Conservation (phyloP, 2,113 vertebrate genomes). For the Platysternon megacephalum region DNA sequence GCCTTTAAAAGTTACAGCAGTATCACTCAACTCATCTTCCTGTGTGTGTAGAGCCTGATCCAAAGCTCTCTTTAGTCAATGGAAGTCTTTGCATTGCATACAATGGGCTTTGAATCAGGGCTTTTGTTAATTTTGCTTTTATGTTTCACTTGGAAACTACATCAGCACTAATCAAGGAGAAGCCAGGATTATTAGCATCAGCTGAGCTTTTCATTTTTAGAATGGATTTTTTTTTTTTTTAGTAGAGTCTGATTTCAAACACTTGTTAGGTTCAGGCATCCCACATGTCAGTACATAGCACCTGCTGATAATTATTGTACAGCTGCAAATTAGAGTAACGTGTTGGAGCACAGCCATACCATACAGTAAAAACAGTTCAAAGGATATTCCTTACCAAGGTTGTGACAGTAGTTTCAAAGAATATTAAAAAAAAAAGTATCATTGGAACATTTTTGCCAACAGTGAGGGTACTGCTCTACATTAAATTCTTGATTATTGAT, state of each 20-base stretch:
- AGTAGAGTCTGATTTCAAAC: constrained; percentile 18
- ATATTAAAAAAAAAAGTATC: not conserved
- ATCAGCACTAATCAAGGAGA: not conserved
- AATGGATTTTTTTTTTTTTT: constrained; percentile 3
- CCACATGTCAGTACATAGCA: constrained; percentile 14
- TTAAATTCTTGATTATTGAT: constrained; percentile 48
- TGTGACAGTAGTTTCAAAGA: constrained; percentile 11
- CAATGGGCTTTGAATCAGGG: not conserved
- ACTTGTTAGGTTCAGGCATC: not conserved
- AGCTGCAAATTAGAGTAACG: constrained; percentile 40
- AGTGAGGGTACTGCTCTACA: not conserved
- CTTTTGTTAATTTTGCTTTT: constrained; percentile 4
- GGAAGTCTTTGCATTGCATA: not conserved
- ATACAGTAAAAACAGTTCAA: constrained; percentile 34
- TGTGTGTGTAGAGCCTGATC: not conserved
- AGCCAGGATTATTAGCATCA: not conserved
- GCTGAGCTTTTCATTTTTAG: not conserved
- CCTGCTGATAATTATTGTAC: constrained; percentile 54
- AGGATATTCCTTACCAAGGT: constrained; percentile 28
- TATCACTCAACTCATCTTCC: not conserved
- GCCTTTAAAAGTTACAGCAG: not conserved
- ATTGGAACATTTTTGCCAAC: not conserved
- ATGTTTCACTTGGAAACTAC: not conserved
- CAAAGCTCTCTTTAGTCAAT: not conserved
- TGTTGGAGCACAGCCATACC: not conserved